Evolutionary conservation across 2,888 invertebrate species (phyloP), one percentile per base, ranked within the genome.

Genomic region (Polydrusus cervinus): DNA sequence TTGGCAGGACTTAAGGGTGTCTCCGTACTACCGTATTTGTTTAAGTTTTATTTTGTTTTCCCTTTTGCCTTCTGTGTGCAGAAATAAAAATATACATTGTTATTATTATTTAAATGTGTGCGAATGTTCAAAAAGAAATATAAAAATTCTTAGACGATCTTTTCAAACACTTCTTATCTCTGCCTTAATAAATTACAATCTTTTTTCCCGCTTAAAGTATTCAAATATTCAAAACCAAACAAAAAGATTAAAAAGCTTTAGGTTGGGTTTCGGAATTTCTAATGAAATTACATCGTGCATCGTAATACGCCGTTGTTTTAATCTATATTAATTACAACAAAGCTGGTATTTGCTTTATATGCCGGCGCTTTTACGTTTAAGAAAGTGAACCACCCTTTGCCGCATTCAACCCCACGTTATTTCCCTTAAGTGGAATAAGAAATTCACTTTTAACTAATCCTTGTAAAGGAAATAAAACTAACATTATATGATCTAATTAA

Each of bases 351-450:
- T 81, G 80, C 80, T 80, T 81, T 81, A 74, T 81, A 71, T 75
- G 79, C 79, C 73, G 68, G 65, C n/a, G n/a, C 78, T 78, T 80
- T 76, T 77, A 79, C 78, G 78, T 73, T 80, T 78, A 78, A 79
- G 79, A 80, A 81, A 81, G 80, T 81, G 79, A 80, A 81, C 80
- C 74, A 78, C 78, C 80, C 81, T 81, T 80, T 65, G 67, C 81
- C 81, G 79, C 80, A 79, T 79, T 78, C 81, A 82, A 80, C 81
- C 81, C 80, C 34, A 34, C 1, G 79, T 82, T 81, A 82, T 82
- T 81, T 80, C 72, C 79, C 78, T 80, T 81, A 81, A 81, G 65
- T 38, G 49, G 49, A 30, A 34, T 38, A 47, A 65, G 47, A 43
- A 47, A 16, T 47, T 65, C 65, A 65, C 65, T 65, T 49, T 65